Evolutionary conservation across 2,113 vertebrate species (phyloP), one percentile per base, ranked within the genome.

Genomic region (Bujurquina vittata): DNA sequence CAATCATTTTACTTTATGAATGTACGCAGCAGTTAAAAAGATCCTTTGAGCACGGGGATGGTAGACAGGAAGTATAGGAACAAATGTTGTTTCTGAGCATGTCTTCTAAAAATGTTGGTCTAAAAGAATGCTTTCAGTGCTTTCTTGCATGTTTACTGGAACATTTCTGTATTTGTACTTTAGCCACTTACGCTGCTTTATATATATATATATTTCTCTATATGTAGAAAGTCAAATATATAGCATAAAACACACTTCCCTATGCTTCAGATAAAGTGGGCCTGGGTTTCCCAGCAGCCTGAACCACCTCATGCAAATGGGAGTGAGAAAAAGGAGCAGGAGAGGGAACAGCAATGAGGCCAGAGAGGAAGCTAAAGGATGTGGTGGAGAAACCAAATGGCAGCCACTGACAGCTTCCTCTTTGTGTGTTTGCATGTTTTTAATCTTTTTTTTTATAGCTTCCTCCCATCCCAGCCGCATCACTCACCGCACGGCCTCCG

Each of bases 291-390:
- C 23, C 23, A 43, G 69, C 29, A 22, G 78, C 55, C 43, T 22
- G 11, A 79, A 65, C 7, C 31, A 0, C 55, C 31, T 81, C 46
- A 79, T 77, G 75, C 56, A 57, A 88, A 12, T 23, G 26, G 79
- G 33, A 75, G 58, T 65, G 15, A 84, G 61, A 77, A 58, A 33
- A 78, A 22, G 49, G 62, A 49, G 43, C 5, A 67, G 63, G 26
- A 67, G 63, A 57, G 87, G 56, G 40, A 59, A 56, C 84, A 83
- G 62, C 86, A 84, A 77, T 52, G 54, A 81, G 89, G 75, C 77
- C 73, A 76, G 77, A 80, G 59, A 79, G 79, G 82, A 83, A 84
- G 75, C 33, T 61, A 75, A 37, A 94, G 93, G 94, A 95, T 95
- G 94, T 90, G 91, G 93, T 86, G 74, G 11, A 54, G 74, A 86